A percentile compares a stretch with the other conserved stretches of the same genome.
Evolutionary conservation across 2,888 invertebrate genomes (phyloP).

Genomic region (Dicyrtoma fusca): DNA sequence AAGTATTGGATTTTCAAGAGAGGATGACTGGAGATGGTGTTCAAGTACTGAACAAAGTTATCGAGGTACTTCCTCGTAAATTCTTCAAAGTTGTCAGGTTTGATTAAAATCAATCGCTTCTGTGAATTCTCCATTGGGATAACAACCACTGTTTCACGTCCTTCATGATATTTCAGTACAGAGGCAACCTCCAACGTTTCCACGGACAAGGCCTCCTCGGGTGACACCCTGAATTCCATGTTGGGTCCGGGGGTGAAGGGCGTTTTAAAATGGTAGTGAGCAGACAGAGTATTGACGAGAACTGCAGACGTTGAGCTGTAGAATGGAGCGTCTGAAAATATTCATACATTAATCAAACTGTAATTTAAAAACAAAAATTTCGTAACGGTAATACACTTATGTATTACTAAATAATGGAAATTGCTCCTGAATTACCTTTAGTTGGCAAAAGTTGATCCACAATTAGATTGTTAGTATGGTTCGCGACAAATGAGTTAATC

Average conservation of each 20-base stretch:
- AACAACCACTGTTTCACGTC: not conserved
- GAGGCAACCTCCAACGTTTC: not conserved
- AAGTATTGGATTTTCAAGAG: not conserved
- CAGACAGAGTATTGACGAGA: conserved; percentile 7
- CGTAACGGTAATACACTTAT: not conserved
- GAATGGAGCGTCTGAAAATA: not conserved
- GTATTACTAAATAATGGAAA: no score
- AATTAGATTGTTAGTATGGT: conserved; percentile 15
- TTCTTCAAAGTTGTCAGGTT: not conserved
- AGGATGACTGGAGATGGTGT: not conserved
- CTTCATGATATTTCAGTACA: not conserved
- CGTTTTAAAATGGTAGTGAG: not conserved
- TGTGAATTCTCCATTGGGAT: not conserved
- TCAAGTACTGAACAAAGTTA: not conserved
- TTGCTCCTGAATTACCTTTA: no score
- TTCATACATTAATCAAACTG: not conserved
- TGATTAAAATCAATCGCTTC: conserved; percentile 6
- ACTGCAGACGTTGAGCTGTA: not conserved
- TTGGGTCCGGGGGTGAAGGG: not conserved
- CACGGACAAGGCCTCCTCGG: not conserved
- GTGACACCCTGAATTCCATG: not conserved
- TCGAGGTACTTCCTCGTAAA: no score
- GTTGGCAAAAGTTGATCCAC: conserved; percentile 15
- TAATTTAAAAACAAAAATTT: not conserved
- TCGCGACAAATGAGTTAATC: conserved; percentile 2